Evolutionary conservation across 1,140 invertebrate genomes (phyloP).

Genomic region (Ips typographus): DNA sequence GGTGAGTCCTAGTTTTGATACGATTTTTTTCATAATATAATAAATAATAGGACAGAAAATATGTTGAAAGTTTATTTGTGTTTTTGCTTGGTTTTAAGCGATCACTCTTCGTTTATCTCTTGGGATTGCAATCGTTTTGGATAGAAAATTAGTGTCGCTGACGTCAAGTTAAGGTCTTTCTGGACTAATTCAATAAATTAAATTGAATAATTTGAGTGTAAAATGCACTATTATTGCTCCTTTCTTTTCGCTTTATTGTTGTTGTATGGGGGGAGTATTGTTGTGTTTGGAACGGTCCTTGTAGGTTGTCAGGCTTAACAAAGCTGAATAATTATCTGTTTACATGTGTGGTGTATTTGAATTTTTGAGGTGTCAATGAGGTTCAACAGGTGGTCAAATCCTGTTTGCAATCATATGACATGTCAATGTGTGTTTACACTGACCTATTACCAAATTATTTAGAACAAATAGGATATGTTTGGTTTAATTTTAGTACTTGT

Average conservation of each 20-base stretch:
- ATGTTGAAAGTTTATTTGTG: conserved; percentile 24
- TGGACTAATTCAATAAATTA: conserved; percentile 31
- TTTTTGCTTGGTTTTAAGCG: background rate
- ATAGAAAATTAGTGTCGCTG: conserved; percentile 10
- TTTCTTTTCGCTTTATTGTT: conserved; percentile 12
- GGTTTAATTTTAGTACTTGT: no score
- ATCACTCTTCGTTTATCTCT: no score
- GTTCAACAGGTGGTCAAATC: conserved; percentile 21
- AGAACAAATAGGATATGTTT: no score
- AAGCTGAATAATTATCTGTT: background rate
- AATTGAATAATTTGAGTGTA: conserved; percentile 32
- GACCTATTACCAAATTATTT: no score
- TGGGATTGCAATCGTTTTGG: background rate
- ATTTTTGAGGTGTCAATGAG: background rate
- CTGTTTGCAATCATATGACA: no score
- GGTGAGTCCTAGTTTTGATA: conserved; percentile 39
- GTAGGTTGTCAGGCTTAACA: conserved; percentile 6
- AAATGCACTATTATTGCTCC: conserved; percentile 15
- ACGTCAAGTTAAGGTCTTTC: conserved; percentile 22
- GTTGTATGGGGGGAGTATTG: conserved; percentile 20
- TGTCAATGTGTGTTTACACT: no score
- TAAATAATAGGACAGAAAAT: conserved; percentile 13
- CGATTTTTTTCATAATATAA: conserved; percentile 9
- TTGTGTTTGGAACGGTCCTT: conserved; percentile 8
- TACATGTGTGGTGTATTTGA: background rate